These are phyloP conservation scores for Podarcis raffonei DNA, from an alignment of 2,113 vertebrate genomes.

Conservation along the genomic window DNA sequence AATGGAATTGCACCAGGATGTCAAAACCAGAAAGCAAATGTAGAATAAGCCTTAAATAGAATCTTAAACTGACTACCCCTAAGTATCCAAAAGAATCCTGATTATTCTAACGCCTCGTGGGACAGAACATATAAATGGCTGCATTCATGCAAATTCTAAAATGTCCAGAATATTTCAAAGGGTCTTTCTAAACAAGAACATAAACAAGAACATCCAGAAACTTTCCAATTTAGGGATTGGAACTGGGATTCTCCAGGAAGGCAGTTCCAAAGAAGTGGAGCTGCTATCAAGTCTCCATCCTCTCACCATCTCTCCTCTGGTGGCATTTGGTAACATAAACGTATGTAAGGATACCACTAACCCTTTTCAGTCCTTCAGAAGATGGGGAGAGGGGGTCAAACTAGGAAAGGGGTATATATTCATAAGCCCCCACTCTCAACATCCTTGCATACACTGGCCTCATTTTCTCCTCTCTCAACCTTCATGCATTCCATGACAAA, in stretches of 20 bases:
- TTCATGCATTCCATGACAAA: too few relatives aligned
- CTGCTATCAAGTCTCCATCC: background rate
- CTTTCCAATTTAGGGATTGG: background rate
- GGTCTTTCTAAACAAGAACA: background rate
- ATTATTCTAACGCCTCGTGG: background rate
- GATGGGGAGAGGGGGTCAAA: too few relatives aligned
- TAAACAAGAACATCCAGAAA: background rate
- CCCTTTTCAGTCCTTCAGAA: too few relatives aligned
- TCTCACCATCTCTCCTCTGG: too few relatives aligned
- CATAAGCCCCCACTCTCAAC: too few relatives aligned
- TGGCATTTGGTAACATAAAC: too few relatives aligned
- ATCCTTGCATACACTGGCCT: too few relatives aligned
- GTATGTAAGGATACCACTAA: too few relatives aligned
- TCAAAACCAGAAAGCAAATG: background rate
- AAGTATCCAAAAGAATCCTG: background rate
- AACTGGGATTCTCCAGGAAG: background rate
- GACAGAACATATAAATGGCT: background rate
- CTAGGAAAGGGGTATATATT: too few relatives aligned
- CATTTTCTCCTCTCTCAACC: too few relatives aligned
- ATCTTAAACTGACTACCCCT: background rate
- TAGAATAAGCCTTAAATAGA: background rate
- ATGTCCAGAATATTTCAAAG: background rate
- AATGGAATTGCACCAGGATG: background rate
- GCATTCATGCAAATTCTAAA: background rate
- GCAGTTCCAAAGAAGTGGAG: background rate